A percentile compares a stretch with the other conserved stretches of the same genome.
phyloP scores from a whole-genome alignment of 92 coral and sea anemone species.

The Epizoanthus scotinus region DNA sequence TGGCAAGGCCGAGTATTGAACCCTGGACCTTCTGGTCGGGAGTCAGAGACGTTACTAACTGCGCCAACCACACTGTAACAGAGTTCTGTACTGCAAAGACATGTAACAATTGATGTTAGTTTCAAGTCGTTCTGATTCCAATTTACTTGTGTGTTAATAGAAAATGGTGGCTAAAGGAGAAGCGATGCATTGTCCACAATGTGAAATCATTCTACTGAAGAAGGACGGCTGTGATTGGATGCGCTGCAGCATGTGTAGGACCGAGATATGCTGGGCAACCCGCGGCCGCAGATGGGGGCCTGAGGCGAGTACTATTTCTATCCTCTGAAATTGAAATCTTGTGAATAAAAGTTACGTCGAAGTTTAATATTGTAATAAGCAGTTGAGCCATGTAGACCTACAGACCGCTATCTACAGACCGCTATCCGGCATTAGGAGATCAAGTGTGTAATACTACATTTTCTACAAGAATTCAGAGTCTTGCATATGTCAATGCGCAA shows the following conservation, averaged over 20 bases:
- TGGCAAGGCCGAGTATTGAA: too few relatives aligned
- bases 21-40: too few relatives aligned
- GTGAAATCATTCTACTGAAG: constrained; percentile 84
- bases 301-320: constrained; percentile 60
- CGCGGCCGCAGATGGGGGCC: constrained; percentile 99
- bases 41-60: too few relatives aligned
- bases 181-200: constrained; percentile 93
- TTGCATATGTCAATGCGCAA: too few relatives aligned
- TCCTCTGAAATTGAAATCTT: background rate
- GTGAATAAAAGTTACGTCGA: background rate
- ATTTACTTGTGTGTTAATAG: constrained; percentile 46
- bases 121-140: background rate
- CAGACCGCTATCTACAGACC: background rate
- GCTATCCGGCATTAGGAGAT: too few relatives aligned
- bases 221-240: constrained; percentile 99
- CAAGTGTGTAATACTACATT: background rate
- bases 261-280: constrained; percentile 99
- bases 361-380: too few relatives aligned
- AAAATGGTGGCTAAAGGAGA: constrained; percentile 87
- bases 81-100: too few relatives aligned
- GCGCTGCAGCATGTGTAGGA: constrained; percentile 94
- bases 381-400: background rate
- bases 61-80: too few relatives aligned
- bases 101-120: background rate
- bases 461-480: too few relatives aligned